Evolutionary conservation across 2,797 vertebrate genomes (phyloP).

Genomic region (Xerus rutilus): DNA sequence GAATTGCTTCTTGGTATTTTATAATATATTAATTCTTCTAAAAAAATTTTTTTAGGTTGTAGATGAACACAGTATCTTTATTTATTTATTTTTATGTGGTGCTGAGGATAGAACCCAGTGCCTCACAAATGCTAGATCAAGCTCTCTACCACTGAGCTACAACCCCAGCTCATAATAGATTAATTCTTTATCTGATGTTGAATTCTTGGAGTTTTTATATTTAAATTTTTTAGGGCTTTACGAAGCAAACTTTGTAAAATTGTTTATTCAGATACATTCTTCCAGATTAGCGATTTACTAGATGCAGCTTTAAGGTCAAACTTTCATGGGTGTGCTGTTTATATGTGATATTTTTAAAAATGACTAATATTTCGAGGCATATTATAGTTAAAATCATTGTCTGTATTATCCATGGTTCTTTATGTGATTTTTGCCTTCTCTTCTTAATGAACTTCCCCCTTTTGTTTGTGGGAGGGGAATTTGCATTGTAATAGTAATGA

Average conservation of each 20-base stretch:
- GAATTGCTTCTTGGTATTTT: slow-evolving; percentile 38
- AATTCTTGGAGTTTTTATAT: slow-evolving; percentile 3
- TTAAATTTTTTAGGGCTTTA: slow-evolving; percentile 20
- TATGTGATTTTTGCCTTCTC: background rate
- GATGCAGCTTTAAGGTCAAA: background rate
- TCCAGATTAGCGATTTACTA: background rate
- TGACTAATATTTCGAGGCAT: background rate
- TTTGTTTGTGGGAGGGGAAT: background rate
- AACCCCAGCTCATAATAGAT: background rate
- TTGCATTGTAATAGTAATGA: background rate
- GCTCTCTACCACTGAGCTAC: too few relatives aligned
- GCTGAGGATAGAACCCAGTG: too few relatives aligned
- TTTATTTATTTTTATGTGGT: too few relatives aligned
- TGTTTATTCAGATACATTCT: background rate
- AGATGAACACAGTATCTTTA: too few relatives aligned
- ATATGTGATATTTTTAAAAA: background rate
- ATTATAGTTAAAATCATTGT: background rate
- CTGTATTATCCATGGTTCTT: background rate
- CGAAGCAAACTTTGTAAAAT: slow-evolving; percentile 36
- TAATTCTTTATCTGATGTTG: background rate
- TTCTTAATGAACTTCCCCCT: background rate
- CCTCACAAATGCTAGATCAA: too few relatives aligned
- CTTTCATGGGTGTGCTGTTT: background rate
- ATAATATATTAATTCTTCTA: background rate
- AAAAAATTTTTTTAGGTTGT: too few relatives aligned